phyloP scores from a whole-genome alignment of 2,888 invertebrate genomes.

The Cephus pygmeus region DNA sequence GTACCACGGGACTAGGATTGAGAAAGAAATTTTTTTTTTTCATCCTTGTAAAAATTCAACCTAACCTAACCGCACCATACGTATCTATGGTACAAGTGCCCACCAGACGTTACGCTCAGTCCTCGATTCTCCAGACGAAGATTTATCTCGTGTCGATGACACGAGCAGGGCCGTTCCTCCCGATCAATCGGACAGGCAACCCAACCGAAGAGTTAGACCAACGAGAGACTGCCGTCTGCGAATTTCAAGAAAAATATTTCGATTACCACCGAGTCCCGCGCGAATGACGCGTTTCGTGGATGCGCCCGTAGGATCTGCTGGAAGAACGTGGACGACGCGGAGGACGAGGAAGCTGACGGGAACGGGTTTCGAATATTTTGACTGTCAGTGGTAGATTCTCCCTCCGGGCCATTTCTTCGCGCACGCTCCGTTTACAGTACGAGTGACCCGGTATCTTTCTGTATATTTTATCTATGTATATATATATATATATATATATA shows the following conservation, averaged over 20 bases:
- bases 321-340: too few relatives aligned
- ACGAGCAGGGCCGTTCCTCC: background rate
- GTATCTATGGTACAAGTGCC: background rate
- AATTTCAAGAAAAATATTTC: background rate
- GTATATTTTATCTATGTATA: background rate
- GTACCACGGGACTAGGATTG: background rate
- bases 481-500: background rate
- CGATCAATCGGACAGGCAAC: background rate
- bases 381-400: background rate
- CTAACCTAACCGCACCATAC: background rate
- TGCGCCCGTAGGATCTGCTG: background rate
- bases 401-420: background rate
- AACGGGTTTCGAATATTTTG: background rate
- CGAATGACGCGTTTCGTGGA: background rate
- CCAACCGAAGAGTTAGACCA: background rate
- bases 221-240: background rate
- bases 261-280: background rate
- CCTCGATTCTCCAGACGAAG: background rate
- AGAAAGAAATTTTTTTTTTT: background rate
- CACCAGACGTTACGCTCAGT: background rate
- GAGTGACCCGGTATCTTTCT: background rate
- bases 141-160: background rate
- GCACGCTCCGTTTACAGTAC: background rate
- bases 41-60: background rate
- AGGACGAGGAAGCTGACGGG: background rate